A percentile compares a stretch with the other conserved stretches of the same genome.
Evolutionary conservation across 2,113 vertebrate species (phyloP).

Genomic region (Phyllostomus discolor): DNA sequence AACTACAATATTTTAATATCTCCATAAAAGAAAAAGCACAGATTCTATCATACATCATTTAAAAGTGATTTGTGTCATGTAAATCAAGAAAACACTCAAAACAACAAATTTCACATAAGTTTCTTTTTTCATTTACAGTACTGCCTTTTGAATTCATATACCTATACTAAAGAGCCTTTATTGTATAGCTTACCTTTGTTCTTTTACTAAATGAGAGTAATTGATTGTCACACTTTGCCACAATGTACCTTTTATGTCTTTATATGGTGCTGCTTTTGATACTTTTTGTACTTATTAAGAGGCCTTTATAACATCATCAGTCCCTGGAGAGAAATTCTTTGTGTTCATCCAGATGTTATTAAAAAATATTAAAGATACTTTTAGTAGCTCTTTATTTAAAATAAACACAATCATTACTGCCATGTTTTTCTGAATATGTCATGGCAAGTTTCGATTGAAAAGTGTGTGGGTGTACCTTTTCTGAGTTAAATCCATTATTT

Average conservation of each 20-base stretch:
- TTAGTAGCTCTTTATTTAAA: slow-evolving; percentile 20
- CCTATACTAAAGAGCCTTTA: not conserved
- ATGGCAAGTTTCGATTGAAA: slow-evolving; percentile 34
- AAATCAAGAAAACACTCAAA: not conserved
- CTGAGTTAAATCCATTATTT: slow-evolving; percentile 33
- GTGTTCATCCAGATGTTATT: not conserved
- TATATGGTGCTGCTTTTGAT: not conserved
- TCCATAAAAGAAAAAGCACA: not conserved
- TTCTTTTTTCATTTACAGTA: not conserved
- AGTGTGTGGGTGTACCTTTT: not conserved
- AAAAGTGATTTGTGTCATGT: not conserved
- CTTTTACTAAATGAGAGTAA: not conserved
- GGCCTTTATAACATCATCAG: not conserved
- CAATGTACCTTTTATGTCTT: not conserved
- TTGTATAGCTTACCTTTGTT: not conserved
- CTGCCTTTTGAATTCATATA: not conserved
- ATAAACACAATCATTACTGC: not conserved
- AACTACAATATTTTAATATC: not conserved
- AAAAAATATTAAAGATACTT: not conserved
- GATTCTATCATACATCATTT: not conserved
- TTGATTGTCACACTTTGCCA: not conserved
- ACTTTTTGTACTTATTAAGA: not conserved
- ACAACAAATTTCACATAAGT: not conserved
- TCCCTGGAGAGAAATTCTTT: not conserved
- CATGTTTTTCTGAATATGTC: slow-evolving; percentile 7